Percentiles rank a stretch among this genome's conserved stretches.
These are phyloP conservation scores for Megaustenia siamemsis DNA, from an alignment of 2,888 invertebrate genomes.

Conservation along the genomic window DNA sequence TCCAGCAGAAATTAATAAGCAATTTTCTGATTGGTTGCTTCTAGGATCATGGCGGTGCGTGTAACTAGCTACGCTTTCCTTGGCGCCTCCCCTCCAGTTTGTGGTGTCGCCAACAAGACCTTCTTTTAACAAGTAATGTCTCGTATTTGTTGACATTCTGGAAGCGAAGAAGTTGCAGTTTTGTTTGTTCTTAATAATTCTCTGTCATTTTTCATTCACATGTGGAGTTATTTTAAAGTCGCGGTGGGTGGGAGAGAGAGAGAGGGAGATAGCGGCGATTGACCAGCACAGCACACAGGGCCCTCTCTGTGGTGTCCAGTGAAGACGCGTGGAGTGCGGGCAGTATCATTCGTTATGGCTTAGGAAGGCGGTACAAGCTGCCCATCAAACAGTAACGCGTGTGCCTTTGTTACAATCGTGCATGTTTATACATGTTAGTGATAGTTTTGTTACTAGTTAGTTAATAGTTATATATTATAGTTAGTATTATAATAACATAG, in stretches of 20 bases:
- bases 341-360: not conserved
- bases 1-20: slow-evolving; percentile 31
- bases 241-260: too few species aligned
- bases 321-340: not conserved
- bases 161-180: not conserved
- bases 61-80: slow-evolving; percentile 51
- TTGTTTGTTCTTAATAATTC: not conserved
- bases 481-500: too few species aligned
- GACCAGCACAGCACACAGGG: too few species aligned
- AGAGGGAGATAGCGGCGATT: too few species aligned
- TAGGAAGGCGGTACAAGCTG: not conserved
- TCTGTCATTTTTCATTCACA: not conserved
- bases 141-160: slow-evolving; percentile 11
- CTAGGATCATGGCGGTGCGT: slow-evolving; percentile 49
- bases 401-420: not conserved
- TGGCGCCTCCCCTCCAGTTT: slow-evolving; percentile 47
- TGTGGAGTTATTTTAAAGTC: not conserved
- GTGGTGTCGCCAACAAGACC: slow-evolving; percentile 10
- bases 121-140: slow-evolving; percentile 42
- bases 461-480: too few species aligned
- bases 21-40: slow-evolving; percentile 33
- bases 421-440: not conserved
- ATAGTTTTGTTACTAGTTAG: too few species aligned
- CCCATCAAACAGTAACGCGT: not conserved
- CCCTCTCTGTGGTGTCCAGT: not conserved